Evolutionary conservation across 2,113 vertebrate genomes (phyloP).

Genomic region (Callithrix jacchus): DNA sequence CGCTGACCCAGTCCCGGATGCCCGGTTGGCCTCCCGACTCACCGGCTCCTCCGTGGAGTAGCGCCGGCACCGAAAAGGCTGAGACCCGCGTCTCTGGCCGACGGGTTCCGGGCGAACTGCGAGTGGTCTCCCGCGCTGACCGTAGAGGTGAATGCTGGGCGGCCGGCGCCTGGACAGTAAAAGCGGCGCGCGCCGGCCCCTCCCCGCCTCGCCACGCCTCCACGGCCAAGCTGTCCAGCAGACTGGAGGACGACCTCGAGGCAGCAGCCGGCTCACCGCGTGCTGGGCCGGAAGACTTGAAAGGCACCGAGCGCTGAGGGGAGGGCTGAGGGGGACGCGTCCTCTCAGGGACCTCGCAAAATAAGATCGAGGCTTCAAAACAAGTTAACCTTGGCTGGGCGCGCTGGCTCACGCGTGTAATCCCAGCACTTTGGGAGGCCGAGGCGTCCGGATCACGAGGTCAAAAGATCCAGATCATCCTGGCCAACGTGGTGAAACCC

Average conservation of each 20-base stretch:
- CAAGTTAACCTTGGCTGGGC: background rate
- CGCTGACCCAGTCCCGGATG: fast-evolving
- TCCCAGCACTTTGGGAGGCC: too few species aligned
- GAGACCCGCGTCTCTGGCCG: background rate
- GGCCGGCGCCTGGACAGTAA: background rate
- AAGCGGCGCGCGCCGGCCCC: background rate
- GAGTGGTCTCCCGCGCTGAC: background rate
- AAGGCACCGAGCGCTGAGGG: background rate
- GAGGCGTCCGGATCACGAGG: too few species aligned
- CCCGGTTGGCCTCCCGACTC: fast-evolving
- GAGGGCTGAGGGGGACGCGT: background rate
- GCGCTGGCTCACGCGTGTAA: too few species aligned
- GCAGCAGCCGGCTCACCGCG: background rate
- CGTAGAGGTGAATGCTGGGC: background rate
- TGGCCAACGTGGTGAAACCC: too few species aligned
- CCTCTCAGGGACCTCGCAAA: fast-evolving
- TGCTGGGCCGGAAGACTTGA: fast-evolving
- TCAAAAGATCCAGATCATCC: too few species aligned
- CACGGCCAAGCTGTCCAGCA: fast-evolving
- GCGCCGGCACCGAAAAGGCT: background rate
- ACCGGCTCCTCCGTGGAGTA: fast-evolving
- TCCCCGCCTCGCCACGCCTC: background rate
- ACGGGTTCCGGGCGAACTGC: background rate
- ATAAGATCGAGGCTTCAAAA: background rate
- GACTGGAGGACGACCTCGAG: background rate